Evolutionary conservation across 1,140 invertebrate species (phyloP), one percentile per base, ranked within the genome.

Genomic region (Hypsibius dujardini): DNA sequence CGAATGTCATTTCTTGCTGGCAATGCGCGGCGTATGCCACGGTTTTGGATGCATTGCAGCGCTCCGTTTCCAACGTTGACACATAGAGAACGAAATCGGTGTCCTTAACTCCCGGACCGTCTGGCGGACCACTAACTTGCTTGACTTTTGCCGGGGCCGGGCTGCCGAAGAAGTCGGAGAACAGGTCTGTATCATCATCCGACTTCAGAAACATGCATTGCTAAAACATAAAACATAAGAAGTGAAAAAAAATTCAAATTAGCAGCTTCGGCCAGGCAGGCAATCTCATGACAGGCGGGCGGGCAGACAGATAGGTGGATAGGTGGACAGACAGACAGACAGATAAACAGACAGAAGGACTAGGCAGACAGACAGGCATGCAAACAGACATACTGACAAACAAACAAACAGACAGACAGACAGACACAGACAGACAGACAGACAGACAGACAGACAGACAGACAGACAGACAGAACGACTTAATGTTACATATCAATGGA

Each of bases 21-120:
- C 95, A 99, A 79, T 98, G 95, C 2, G 93, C 93, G 14, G 95
- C 95, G 81, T 98, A 98, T 0, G 95, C 95, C 15, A 92, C 90
- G 0, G 95, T 97, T 72, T 67, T 67, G 12, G 71, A 71, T 71
- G 40, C 71, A 28, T 67, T 71, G 80, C 95, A 98, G 46, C 93
- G 82, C 75, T 90, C 87, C 0, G 94, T 95, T 76, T 93, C 86
- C 76, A 92, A 85, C 0, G 95, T 92, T 15, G 92, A 95, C 12
- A 98, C 90, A 79, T 98, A 98, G 75, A 99, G 88, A 7, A 98
- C 86, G 81, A 98, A 98, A 81, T 98, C 93, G 0, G 92, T 87
- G 74, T 88, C 85, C 62, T 84, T 81, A 42, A 97, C 90, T 0
- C 94, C 92, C 2, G 78, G 75, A 76, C 70, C 86, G 82, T 72